These are phyloP conservation scores for Drosophila parabipectinata DNA, from an alignment of 1,140 invertebrate species.

Conservation along the genomic window DNA sequence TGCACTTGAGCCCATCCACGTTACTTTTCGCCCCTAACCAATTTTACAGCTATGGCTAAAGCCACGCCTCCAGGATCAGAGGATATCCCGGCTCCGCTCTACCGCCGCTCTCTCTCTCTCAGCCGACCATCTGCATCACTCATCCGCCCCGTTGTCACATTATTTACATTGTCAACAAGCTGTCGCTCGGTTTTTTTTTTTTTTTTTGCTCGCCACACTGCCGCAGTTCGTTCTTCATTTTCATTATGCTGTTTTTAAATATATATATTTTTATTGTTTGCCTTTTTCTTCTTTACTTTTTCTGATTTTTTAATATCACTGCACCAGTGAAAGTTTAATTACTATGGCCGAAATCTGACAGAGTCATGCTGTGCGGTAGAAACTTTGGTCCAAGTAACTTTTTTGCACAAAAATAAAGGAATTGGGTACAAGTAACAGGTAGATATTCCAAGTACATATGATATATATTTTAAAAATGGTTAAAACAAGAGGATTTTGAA, in stretches of 20 bases:
- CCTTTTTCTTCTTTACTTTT: not conserved
- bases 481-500: no score
- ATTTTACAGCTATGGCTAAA: constrained; percentile 14
- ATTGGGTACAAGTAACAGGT: constrained; percentile 3
- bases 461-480: no score
- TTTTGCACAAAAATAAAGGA: not conserved
- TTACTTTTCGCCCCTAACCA: constrained; percentile 33
- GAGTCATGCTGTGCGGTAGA: constrained; percentile 14
- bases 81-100: no score
- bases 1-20: constrained; percentile 64
- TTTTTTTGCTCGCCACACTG: constrained; percentile 44
- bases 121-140: not conserved
- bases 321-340: constrained; percentile 45
- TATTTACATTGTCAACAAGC: constrained; percentile 80
- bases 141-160: constrained; percentile 39
- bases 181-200: constrained; percentile 60
- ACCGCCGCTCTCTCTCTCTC: not conserved
- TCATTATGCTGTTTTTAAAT: constrained; percentile 23
- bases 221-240: constrained; percentile 39
- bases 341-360: constrained; percentile 39
- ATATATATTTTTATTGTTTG: constrained; percentile 2
- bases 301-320: constrained; percentile 3
- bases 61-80: not conserved
- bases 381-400: constrained; percentile 14
- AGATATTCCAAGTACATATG: not conserved